Evolutionary conservation across 1,140 invertebrate genomes (phyloP), one percentile per base, ranked within the genome.

Genomic region (Euglossa dilemma): DNA sequence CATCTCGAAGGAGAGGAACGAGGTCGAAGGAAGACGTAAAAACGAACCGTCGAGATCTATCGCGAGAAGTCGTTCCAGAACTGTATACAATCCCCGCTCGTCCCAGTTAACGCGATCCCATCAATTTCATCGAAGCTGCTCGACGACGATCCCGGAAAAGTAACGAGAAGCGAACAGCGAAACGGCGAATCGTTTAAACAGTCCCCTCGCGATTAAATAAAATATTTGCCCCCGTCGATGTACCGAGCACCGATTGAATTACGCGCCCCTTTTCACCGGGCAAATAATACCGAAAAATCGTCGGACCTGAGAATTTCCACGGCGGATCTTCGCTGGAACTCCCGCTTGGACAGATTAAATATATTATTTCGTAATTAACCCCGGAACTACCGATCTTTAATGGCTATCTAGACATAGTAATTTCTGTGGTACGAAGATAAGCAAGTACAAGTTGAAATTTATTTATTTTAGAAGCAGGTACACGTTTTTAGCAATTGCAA

Each of bases 141-240:
- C 64, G 80, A 45, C 43, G 59, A 45, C 45, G 9, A 12, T 45
- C 43, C 73, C 43, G 25, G 45, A 72, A 63, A 67, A 57, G 57
- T 12, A 64, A 76, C 20, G 81, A 64, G 28, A 71, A 61, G n/a
- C 70, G 36, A 52, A 70, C 64, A 72, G 74, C 69, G 85, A 73
- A 77, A 81, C 76, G 79, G 75, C 64, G 80, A 83, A 80, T 70
- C 81, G 83, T 73, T 78, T 82, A 84, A 89, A 86, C 85, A 85
- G 84, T 85, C 87, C 28, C 85, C 88, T 84, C 70, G 28, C 88
- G 90, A 93, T 93, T 93, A 91, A 91, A 93, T 93, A 90, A 92
- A 92, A 91, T 90, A 85, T 79, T 79, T 80, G 71, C 47, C 83
- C 47, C 83, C 56, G 67, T 76, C 69, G 83, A 81, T 64, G 76